These are phyloP conservation scores for Hydropotes inermis DNA, from an alignment of 2,113 vertebrate species.

Conservation along the genomic window DNA sequence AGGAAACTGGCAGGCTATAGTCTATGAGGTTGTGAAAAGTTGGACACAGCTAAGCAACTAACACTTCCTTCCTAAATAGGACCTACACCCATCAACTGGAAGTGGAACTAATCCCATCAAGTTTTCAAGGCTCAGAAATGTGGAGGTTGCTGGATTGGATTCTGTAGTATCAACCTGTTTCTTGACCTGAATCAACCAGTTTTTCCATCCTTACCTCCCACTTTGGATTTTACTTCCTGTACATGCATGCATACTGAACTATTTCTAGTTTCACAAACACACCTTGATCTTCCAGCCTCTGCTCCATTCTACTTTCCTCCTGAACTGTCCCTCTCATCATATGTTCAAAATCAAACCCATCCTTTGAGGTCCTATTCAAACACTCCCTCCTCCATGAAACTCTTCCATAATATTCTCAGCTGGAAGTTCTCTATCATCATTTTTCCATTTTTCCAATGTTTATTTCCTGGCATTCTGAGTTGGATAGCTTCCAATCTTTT, in stretches of 20 bases:
- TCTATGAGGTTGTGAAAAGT: neutral
- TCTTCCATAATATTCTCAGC: neutral
- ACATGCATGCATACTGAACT: neutral
- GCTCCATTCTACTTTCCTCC: neutral
- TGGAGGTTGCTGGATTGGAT: neutral
- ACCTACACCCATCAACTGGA: neutral
- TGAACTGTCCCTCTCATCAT: neutral
- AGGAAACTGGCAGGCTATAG: neutral
- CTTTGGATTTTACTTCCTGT: neutral
- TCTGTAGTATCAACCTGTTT: neutral
- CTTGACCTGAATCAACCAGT: neutral
- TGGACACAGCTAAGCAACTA: neutral
- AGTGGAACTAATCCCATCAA: neutral
- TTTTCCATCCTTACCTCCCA: neutral
- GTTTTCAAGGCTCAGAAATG: neutral
- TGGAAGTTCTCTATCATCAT: neutral
- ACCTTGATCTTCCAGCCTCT: neutral
- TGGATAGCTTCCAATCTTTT: neutral
- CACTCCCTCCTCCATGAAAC: neutral
- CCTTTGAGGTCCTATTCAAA: neutral
- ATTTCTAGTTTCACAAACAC: neutral
- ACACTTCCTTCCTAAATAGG: neutral
- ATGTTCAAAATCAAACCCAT: neutral
- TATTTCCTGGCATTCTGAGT: neutral
- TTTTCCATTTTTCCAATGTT: neutral